A percentile compares a stretch with the other conserved stretches of the same genome.
These are phyloP conservation scores for Platyscelio sp. DNA, from an alignment of 2,888 invertebrate species.

Conservation along the genomic window DNA sequence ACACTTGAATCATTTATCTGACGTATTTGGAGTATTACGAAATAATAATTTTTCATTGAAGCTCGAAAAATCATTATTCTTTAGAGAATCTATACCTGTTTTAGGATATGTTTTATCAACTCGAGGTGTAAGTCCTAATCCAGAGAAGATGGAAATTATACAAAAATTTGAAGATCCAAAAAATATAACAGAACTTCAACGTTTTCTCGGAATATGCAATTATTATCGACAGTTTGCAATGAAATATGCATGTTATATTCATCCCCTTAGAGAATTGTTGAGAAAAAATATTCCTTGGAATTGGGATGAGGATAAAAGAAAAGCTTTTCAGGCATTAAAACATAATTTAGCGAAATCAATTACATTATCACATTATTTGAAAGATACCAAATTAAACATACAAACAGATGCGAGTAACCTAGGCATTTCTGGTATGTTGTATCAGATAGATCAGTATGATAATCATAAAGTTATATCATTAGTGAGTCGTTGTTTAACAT, in stretches of 20 bases:
- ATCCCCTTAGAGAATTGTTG: slow-evolving; percentile 22
- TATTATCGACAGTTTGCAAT: slow-evolving; percentile 54
- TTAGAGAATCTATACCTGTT: slow-evolving; percentile 60
- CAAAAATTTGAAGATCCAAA: slow-evolving; percentile 72
- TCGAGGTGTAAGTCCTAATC: slow-evolving; percentile 35
- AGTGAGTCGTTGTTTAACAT: slow-evolving; percentile 29
- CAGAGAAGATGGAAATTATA: slow-evolving; percentile 71
- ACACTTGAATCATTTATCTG: slow-evolving; percentile 72
- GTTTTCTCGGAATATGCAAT: slow-evolving; percentile 72
- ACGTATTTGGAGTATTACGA: slow-evolving; percentile 65
- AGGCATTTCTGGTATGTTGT: slow-evolving; percentile 68
- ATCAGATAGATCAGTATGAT: slow-evolving; percentile 33
- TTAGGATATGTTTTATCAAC: slow-evolving; percentile 54
- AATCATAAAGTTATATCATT: background rate
- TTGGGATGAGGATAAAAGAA: background rate
- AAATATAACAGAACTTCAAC: slow-evolving; percentile 74
- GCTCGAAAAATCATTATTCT: slow-evolving; percentile 73
- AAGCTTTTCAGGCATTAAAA: slow-evolving; percentile 53
- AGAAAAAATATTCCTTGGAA: background rate
- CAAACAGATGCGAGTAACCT: slow-evolving; percentile 57
- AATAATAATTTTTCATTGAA: slow-evolving; percentile 59
- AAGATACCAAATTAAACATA: background rate
- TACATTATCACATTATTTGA: slow-evolving; percentile 39
- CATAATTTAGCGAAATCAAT: slow-evolving; percentile 51
- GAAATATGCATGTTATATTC: slow-evolving; percentile 1